Conservation (phyloP, 2,797 vertebrate genomes). For the Neostethus bicornis region DNA sequence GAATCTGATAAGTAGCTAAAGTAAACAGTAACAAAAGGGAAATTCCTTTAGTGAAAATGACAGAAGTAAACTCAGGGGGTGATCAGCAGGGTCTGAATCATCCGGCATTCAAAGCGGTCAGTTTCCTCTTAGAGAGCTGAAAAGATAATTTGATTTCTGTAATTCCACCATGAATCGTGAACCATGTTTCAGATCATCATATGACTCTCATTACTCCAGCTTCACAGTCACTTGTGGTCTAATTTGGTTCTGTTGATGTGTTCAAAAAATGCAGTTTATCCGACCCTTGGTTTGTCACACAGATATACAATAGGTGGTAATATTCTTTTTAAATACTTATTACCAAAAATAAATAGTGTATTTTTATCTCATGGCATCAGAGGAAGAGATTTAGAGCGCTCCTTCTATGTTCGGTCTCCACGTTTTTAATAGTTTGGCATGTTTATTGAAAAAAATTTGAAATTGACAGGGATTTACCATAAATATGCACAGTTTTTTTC, state of each 20-base stretch:
- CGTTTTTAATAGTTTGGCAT: not conserved
- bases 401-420: not conserved
- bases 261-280: not conserved
- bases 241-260: not conserved
- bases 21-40: conserved; percentile 13
- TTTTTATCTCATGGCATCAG: not conserved
- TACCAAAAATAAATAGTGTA: too few relatives aligned
- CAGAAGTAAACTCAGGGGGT: conserved; percentile 10
- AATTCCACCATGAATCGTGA: conserved; percentile 32
- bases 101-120: conserved; percentile 10
- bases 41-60: conserved; percentile 34
- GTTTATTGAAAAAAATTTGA: too few relatives aligned
- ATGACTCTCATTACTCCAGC: conserved; percentile 34
- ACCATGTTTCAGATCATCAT: conserved; percentile 8
- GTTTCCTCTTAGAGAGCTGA: not conserved
- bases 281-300: not conserved
- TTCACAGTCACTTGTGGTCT: not conserved
- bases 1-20: conserved; percentile 17
- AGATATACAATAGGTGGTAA: not conserved
- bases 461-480: too few relatives aligned
- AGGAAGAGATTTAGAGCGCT: not conserved
- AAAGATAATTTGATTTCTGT: conserved; percentile 30
- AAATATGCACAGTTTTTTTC: too few relatives aligned
- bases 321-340: too few relatives aligned
- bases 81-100: conserved; percentile 46